Evolutionary conservation across 2,113 vertebrate species (phyloP).

Genomic region (Ailuropoda melanoleuca): DNA sequence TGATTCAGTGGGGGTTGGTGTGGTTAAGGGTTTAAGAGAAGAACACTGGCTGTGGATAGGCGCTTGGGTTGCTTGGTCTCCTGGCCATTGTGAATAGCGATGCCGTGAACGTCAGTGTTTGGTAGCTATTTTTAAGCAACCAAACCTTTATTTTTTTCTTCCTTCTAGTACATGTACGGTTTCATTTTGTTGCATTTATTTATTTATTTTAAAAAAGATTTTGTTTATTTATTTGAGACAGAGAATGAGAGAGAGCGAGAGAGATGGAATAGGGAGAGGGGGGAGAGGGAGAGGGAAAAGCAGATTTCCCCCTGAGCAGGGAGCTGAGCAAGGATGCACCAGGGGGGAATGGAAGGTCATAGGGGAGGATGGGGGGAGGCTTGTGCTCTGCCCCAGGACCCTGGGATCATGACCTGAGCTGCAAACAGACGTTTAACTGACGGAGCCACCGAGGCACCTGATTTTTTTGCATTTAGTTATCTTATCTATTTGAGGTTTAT

Average conservation of each 20-base stretch:
- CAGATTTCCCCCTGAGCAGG: not conserved
- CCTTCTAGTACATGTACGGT: not conserved
- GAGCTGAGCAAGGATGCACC: no score
- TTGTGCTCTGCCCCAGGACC: not conserved
- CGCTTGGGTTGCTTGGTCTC: not conserved
- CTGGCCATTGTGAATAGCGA: not conserved
- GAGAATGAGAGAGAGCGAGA: not conserved
- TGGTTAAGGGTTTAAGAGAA: not conserved
- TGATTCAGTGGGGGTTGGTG: not conserved
- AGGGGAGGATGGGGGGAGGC: no score
- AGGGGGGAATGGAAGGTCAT: no score
- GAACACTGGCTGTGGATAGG: not conserved
- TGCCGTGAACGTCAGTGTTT: not conserved
- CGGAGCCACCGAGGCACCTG: not conserved
- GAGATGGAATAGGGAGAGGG: not conserved
- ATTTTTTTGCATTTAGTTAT: not conserved
- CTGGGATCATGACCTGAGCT: not conserved
- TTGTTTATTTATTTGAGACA: not conserved
- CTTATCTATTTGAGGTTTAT: not conserved
- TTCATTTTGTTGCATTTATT: not conserved
- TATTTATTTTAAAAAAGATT: not conserved
- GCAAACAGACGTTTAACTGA: not conserved
- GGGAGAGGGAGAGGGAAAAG: not conserved
- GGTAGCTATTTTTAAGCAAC: not conserved
- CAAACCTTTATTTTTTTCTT: not conserved